Conservation (phyloP, 2,888 invertebrate genomes). For the Eupithecia exiguata region DNA sequence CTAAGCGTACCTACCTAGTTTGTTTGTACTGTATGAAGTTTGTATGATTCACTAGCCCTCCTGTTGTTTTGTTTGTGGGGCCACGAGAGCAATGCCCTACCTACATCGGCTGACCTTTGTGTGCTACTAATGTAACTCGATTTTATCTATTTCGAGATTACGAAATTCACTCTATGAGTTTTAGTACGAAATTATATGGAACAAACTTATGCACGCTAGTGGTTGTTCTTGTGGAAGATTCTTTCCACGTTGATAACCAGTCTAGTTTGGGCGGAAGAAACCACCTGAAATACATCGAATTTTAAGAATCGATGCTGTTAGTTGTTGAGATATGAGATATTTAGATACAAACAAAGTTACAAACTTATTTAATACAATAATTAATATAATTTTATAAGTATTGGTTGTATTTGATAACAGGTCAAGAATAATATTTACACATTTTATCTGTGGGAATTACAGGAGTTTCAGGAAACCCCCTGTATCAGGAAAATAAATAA, state of each 20-base stretch:
- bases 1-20: conserved; percentile 12
- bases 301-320: neutral
- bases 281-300: neutral
- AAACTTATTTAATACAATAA: too few relatives aligned
- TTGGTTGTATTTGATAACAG: neutral
- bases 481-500: neutral
- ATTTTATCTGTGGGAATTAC: neutral
- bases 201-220: neutral
- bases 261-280: too few relatives aligned
- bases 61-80: conserved; percentile 36
- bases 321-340: neutral
- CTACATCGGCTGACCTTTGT: conserved; percentile 33
- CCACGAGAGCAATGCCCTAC: conserved; percentile 40
- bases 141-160: neutral
- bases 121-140: conserved; percentile 46
- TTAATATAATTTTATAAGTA: neutral
- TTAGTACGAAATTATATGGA: neutral
- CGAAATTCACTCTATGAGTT: neutral
- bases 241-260: too few relatives aligned
- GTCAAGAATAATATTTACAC: neutral
- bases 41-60: conserved; percentile 38
- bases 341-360: neutral
- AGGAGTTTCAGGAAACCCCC: neutral
- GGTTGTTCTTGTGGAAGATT: too few relatives aligned
- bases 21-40: conserved; percentile 1